phyloP scores from a whole-genome alignment of 2,797 vertebrate genomes.

The Sparus aurata region DNA sequence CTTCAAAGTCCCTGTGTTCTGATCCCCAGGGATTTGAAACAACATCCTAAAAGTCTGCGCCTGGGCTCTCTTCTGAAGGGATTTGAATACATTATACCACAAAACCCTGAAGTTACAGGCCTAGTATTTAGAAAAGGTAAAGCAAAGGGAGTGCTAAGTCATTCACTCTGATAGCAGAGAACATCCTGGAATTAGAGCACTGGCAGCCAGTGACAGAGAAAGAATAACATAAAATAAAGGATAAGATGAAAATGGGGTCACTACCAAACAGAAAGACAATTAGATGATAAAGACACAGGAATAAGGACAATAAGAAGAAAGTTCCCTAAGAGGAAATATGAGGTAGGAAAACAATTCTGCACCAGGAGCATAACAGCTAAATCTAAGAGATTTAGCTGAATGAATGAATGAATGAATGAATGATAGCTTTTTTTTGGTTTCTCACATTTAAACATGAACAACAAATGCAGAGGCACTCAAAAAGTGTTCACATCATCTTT shows the following conservation, averaged over 20 bases:
- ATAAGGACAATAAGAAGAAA: background rate
- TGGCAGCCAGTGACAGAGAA: background rate
- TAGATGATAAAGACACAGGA: background rate
- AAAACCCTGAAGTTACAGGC: constrained; percentile 17
- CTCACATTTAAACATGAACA: background rate
- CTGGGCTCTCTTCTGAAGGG: constrained; percentile 5
- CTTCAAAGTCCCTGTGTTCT: constrained; percentile 3
- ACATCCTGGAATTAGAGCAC: constrained; percentile 13
- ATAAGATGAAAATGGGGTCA: constrained; percentile 17
- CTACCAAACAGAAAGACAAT: background rate
- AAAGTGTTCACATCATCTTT: no score
- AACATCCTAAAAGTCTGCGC: constrained; percentile 12
- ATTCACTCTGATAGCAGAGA: constrained; percentile 3
- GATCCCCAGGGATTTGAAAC: constrained; percentile 12
- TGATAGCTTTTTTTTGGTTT: background rate
- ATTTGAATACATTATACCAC: constrained; percentile 40
- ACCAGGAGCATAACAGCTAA: background rate
- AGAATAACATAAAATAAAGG: constrained; percentile 12
- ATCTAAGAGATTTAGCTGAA: no score
- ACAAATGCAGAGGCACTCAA: background rate
- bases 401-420: no score
- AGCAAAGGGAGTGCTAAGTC: constrained; percentile 14
- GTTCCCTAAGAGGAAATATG: background rate
- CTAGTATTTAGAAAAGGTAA: background rate
- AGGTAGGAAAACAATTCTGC: background rate